Evolutionary conservation across 64 coral and sea anemone species (phyloP).

Genomic region (Porites australiensis): DNA sequence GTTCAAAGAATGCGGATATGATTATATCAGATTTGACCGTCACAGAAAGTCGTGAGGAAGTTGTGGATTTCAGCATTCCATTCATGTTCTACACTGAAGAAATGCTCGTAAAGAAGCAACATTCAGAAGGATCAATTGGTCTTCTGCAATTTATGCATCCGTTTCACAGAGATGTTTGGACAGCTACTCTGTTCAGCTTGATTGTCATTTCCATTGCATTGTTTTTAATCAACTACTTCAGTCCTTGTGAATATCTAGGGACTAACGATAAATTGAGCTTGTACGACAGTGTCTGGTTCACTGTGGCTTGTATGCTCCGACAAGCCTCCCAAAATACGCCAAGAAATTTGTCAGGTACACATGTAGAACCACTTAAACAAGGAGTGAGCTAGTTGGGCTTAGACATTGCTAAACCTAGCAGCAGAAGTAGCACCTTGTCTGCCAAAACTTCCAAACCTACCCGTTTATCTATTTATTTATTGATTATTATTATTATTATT

Average conservation of each 20-base stretch:
- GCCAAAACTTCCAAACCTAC: no score
- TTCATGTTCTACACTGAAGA: slow-evolving; percentile 52
- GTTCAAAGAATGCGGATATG: slow-evolving; percentile 27
- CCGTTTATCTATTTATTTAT: no score
- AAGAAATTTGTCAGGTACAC: no score
- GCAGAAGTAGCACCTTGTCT: no score
- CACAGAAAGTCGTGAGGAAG: slow-evolving; percentile 51
- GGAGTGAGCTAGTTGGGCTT: no score
- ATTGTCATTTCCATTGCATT: slow-evolving; percentile 37
- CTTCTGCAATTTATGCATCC: slow-evolving; percentile 76
- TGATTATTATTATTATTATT: no score
- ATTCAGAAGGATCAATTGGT: background rate
- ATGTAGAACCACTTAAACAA: no score
- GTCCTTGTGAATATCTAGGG: slow-evolving; percentile 61
- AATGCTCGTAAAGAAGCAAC: slow-evolving; percentile 11
- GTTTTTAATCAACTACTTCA: slow-evolving; percentile 77
- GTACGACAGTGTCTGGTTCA: slow-evolving; percentile 77
- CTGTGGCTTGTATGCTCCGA: slow-evolving; percentile 72
- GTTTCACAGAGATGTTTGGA: slow-evolving; percentile 58
- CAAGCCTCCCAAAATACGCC: slow-evolving; percentile 42
- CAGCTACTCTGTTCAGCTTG: slow-evolving; percentile 10
- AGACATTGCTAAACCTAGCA: no score
- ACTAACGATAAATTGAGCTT: slow-evolving; percentile 69
- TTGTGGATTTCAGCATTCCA: slow-evolving; percentile 31
- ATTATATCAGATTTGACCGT: slow-evolving; percentile 13